These are phyloP conservation scores for Lapara coniferarum DNA, from an alignment of 2,888 invertebrate genomes.

Conservation along the genomic window DNA sequence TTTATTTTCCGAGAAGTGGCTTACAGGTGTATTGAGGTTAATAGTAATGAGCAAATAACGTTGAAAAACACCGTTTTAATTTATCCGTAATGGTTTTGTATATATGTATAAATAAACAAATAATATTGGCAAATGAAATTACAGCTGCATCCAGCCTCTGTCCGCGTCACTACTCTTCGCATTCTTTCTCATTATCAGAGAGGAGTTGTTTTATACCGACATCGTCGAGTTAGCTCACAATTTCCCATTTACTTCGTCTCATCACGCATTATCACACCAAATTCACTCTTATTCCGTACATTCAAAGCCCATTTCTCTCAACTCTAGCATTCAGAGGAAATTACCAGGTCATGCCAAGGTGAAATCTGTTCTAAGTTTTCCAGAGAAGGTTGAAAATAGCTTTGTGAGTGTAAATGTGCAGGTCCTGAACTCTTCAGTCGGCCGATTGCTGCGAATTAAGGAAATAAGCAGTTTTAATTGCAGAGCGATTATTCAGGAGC, in stretches of 20 bases:
- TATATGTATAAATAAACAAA: no score
- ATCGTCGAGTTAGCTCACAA: slow-evolving; percentile 77
- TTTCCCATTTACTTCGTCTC: slow-evolving; percentile 77
- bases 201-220: slow-evolving; percentile 81
- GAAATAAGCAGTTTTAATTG: slow-evolving; percentile 82
- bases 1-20: no score
- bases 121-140: background rate
- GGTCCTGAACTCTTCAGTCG: slow-evolving; percentile 59
- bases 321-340: slow-evolving; percentile 37
- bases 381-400: slow-evolving; percentile 37
- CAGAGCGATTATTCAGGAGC: slow-evolving; percentile 70
- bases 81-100: no score
- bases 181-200: slow-evolving; percentile 79
- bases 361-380: slow-evolving; percentile 33
- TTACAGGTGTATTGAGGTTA: no score
- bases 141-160: slow-evolving; percentile 34
- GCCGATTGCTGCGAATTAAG: slow-evolving; percentile 76
- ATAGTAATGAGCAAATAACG: no score
- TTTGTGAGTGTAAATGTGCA: slow-evolving; percentile 31
- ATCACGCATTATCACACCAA: slow-evolving; percentile 48
- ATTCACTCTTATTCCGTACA: slow-evolving; percentile 43
- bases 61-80: no score
- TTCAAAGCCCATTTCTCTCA: slow-evolving; percentile 13
- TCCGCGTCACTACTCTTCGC: slow-evolving; percentile 47
- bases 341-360: slow-evolving; percentile 34